phyloP scores from a whole-genome alignment of 64 coral and sea anemone species.

The Montipora sp. region DNA sequence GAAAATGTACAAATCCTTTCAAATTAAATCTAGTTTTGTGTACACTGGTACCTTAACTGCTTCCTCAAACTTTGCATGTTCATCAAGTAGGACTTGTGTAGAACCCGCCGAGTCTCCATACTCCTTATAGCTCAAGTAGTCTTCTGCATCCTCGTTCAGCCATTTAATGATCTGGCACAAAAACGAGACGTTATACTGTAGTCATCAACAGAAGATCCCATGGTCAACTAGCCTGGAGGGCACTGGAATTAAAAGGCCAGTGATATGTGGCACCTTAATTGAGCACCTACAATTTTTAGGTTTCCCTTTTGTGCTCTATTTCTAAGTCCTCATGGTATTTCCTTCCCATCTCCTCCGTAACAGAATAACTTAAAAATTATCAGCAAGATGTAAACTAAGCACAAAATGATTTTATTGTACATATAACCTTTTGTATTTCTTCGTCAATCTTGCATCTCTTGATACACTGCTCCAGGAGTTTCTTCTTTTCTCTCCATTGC shows the following conservation, averaged over 20 bases:
- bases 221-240: too few relatives aligned
- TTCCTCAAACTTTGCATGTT: slow-evolving; percentile 94
- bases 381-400: too few relatives aligned
- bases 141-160: slow-evolving; percentile 90
- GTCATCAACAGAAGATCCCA: neutral
- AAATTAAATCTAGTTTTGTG: too few relatives aligned
- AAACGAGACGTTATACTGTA: neutral
- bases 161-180: slow-evolving; percentile 80
- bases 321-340: too few relatives aligned
- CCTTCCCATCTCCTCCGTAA: too few relatives aligned
- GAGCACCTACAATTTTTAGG: too few relatives aligned
- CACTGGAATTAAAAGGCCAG: too few relatives aligned
- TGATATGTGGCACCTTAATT: too few relatives aligned
- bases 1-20: too few relatives aligned
- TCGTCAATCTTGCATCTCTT: slow-evolving; percentile 97
- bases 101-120: slow-evolving; percentile 76
- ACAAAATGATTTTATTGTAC: too few relatives aligned
- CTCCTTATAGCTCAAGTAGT: slow-evolving; percentile 87
- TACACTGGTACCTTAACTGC: slow-evolving; percentile 59
- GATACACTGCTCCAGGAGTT: slow-evolving; percentile 90
- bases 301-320: too few relatives aligned
- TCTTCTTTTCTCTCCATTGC: slow-evolving; percentile 89
- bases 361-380: too few relatives aligned
- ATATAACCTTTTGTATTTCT: slow-evolving; percentile 67
- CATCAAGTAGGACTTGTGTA: slow-evolving; percentile 83